A percentile compares a stretch with the other conserved stretches of the same genome.
Evolutionary conservation across 1,140 invertebrate genomes (phyloP).

Genomic region (Sycophaga agraensis): DNA sequence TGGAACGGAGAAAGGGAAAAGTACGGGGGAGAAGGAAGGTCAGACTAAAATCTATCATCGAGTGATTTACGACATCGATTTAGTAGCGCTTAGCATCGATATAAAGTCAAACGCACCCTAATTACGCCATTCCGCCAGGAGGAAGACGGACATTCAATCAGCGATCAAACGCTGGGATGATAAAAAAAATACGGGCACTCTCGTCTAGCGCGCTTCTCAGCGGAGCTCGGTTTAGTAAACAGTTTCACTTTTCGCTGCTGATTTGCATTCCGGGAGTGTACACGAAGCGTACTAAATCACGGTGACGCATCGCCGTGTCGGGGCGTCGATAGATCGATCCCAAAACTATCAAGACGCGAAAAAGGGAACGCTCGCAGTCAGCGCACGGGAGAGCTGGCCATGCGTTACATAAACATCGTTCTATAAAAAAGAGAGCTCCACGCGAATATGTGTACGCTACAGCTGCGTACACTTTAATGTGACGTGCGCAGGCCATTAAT

Average conservation of each 20-base stretch:
- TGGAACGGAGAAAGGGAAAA: no score
- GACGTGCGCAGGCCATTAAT: no score
- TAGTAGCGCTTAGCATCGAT: not conserved
- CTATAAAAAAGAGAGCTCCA: no score
- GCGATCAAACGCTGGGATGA: constrained; percentile 1
- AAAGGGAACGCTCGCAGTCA: no score
- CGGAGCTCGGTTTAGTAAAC: not conserved
- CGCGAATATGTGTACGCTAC: no score
- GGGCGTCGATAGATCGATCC: constrained; percentile 5
- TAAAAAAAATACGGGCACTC: not conserved
- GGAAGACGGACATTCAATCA: constrained; percentile 17
- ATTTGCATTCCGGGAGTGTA: constrained; percentile 20
- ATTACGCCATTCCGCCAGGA: constrained; percentile 1
- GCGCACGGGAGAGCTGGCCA: no score
- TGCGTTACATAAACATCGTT: no score
- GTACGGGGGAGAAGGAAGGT: no score
- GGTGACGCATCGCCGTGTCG: constrained; percentile 6
- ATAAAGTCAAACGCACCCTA: constrained; percentile 8
- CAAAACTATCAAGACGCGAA: not conserved
- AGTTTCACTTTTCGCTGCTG: constrained; percentile 22
- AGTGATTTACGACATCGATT: constrained; percentile 1
- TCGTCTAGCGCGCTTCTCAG: no score
- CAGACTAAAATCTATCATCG: not conserved
- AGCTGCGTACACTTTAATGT: no score
- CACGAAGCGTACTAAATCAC: constrained; percentile 20